Base-by-base conservation (phyloP, 1,140 invertebrate genomes). In the Drosophila sp. region DNA sequence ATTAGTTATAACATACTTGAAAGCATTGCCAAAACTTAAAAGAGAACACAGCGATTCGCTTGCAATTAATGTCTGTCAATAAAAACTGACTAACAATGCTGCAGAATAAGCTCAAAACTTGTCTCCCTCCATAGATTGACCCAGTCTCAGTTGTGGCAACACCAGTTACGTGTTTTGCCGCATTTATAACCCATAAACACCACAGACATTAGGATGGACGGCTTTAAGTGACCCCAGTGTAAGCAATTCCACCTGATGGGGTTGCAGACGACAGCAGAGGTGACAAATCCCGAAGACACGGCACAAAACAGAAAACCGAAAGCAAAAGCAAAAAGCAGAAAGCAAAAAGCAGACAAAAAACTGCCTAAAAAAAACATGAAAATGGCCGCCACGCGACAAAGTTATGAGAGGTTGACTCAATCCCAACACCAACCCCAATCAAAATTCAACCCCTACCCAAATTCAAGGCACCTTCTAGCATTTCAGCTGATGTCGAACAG, bases 121-220 rank as follows among this genome's bases (percentile, higher is more conserved):
- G 29, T 7, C 41, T 9, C 1, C 14, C 27, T 8, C 27, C 27
- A 50, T 27, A n/a, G 29, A 29, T 50, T 14, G 18, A 13, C n/a
- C 46, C 7, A 38, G n/a, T 38, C 14, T 11, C 50, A 36, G 14
- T 16, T 25, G 29, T 32, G 27, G 41, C 14, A 29, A 13, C 36
- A 32, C 7, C 46, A 50, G 14, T 50, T 50, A 50, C 9, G 27
- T 32, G 46, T n/a, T 27, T 21, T 50, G 46, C 27, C 46, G 46
- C 46, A 50, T 50, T 50, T 77, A 80, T 86, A 74, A 80, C 46
- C 70, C 75, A 83, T 83, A 83, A 83, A 83, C 65, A 63, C 77
- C 74, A 62, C 69, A 84, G 73, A 86, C 81, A 86, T 86, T 86
- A 86, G 81, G 76, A 74, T 48, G 77, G 45, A 74, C 53, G 77